Percentiles rank a stretch among this genome's conserved stretches.
Conservation (phyloP, 2,888 invertebrate species). For the Brenthis hecate region DNA sequence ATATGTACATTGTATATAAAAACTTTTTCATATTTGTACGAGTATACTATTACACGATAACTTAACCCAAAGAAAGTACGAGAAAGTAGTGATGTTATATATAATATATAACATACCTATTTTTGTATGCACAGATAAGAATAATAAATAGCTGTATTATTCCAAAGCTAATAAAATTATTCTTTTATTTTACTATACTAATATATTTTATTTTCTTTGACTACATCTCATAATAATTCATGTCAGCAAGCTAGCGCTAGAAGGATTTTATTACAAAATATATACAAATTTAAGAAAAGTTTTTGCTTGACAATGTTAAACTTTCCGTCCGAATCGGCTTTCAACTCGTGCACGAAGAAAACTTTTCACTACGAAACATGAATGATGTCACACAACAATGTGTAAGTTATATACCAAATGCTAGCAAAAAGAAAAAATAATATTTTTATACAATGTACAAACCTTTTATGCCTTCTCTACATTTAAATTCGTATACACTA, state of each 20-base stretch:
- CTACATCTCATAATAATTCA: constrained; percentile 7
- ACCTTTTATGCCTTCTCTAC: constrained; percentile 3
- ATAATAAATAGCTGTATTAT: not conserved
- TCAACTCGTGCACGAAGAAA: constrained; percentile 7
- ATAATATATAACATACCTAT: too few species aligned
- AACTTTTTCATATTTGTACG: too few species aligned
- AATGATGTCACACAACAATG: constrained; percentile 11
- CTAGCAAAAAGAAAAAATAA: not conserved
- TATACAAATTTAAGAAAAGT: constrained; percentile 15
- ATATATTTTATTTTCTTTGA: constrained; percentile 4
- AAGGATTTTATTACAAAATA: constrained; percentile 15
- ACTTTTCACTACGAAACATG: constrained; percentile 10
- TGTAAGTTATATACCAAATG: constrained; percentile 10
- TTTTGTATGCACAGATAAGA: too few species aligned
- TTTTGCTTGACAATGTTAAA: constrained; percentile 11
- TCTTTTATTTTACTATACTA: not conserved
- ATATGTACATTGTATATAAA: too few species aligned
- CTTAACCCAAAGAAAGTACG: too few species aligned
- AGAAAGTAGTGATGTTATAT: too few species aligned
- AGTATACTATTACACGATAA: too few species aligned
- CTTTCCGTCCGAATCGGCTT: constrained; percentile 9
- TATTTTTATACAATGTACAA: not conserved
- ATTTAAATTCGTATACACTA: not conserved
- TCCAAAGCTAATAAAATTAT: constrained; percentile 8
- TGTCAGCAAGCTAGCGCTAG: constrained; percentile 1